Evolutionary conservation across 2,113 vertebrate species (phyloP).

Genomic region (Prinia subflava): DNA sequence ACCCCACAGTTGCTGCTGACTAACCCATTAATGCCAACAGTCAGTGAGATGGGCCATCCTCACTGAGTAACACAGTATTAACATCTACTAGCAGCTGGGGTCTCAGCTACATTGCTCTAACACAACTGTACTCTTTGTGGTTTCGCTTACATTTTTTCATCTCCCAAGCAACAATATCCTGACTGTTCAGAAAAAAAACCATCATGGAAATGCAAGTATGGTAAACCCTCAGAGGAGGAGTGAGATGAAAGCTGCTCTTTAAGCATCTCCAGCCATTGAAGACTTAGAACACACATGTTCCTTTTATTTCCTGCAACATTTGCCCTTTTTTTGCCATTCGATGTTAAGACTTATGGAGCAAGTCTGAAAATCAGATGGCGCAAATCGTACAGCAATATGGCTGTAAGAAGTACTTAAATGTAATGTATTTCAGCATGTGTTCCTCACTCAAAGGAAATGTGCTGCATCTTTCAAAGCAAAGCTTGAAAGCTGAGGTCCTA

Average conservation of each 20-base stretch:
- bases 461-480: conserved; percentile 38
- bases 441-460: conserved; percentile 29
- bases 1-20: background rate
- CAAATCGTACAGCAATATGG: conserved; percentile 9
- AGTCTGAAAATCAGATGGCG: conserved; percentile 60
- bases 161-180: conserved; percentile 50
- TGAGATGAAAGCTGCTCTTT: conserved; percentile 60
- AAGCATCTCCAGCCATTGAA: conserved; percentile 35
- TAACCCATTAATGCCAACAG: background rate
- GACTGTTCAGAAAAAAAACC: conserved; percentile 30
- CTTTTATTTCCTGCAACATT: conserved; percentile 48
- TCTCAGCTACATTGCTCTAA: background rate
- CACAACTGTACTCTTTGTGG: conserved; percentile 13
- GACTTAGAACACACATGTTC: conserved; percentile 50
- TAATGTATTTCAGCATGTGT: conserved; percentile 33
- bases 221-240: conserved; percentile 17
- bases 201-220: conserved; percentile 23
- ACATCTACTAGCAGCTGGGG: background rate
- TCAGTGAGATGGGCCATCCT: background rate
- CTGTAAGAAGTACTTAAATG: conserved; percentile 1
- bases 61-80: background rate
- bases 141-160: background rate
- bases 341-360: background rate
- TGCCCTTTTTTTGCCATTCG: background rate
- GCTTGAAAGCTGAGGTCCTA: conserved; percentile 6